Conservation (phyloP, 2,888 invertebrate genomes). For the Macrosoma leucophasiata region DNA sequence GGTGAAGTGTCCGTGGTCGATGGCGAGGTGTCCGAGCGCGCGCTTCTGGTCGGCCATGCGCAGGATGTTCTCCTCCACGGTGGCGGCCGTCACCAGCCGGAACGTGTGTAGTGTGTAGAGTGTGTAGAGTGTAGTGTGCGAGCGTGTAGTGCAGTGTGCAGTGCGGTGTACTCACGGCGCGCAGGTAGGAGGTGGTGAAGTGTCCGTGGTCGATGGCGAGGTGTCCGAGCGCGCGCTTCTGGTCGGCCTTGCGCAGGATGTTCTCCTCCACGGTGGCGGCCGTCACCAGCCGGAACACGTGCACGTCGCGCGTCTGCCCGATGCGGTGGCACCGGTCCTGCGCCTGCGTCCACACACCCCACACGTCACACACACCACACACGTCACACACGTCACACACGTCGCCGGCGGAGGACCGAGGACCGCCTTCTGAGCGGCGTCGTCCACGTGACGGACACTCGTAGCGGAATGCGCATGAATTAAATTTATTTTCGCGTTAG, state of each 20-base stretch:
- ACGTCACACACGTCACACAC: too few species aligned
- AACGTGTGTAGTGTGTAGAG: conserved; percentile 99
- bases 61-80: conserved; percentile 99
- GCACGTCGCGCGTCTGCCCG: conserved; percentile 99
- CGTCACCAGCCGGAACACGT: conserved; percentile 97
- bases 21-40: conserved; percentile 95
- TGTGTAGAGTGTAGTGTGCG: too few species aligned
- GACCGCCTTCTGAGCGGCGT: too few species aligned
- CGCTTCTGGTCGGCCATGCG: conserved; percentile 99
- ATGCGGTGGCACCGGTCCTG: conserved; percentile 98
- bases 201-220: conserved; percentile 99
- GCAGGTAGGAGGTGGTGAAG: conserved; percentile 98
- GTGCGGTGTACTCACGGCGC: conserved; percentile 67
- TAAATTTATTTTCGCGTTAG: too few species aligned
- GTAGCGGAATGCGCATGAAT: too few species aligned
- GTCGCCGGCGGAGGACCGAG: too few species aligned
- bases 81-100: conserved; percentile 96
- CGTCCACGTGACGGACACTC: too few species aligned
- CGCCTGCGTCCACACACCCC: too few species aligned
- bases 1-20: conserved; percentile 99
- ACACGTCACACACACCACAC: too few species aligned
- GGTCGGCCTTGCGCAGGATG: conserved; percentile 98
- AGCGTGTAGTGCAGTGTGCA: too few species aligned
- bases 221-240: conserved; percentile 96
- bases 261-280: conserved; percentile 99